phyloP scores from a whole-genome alignment of 2,888 invertebrate genomes.

The Amphipoea oculea region DNA sequence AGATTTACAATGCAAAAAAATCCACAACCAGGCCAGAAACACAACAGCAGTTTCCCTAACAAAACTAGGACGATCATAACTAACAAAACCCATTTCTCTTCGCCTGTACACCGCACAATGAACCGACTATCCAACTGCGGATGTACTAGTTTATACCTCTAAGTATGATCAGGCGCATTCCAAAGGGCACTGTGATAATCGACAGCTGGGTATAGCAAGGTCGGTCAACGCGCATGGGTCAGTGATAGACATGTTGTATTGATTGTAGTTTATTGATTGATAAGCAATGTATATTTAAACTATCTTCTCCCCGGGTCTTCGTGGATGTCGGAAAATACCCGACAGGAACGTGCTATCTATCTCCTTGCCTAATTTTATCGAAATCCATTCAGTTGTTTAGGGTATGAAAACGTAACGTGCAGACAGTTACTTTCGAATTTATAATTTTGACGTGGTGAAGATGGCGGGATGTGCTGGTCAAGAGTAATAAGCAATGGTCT shows the following conservation, averaged over 20 bases:
- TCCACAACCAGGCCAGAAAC: background rate
- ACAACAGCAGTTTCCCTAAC: constrained; percentile 24
- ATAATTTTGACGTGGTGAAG: too few relatives aligned
- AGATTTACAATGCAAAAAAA: constrained; percentile 37
- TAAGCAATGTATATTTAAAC: constrained; percentile 32
- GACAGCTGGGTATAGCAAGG: constrained; percentile 44
- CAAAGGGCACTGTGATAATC: constrained; percentile 62
- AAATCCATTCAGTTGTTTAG: too few relatives aligned
- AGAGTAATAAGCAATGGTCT: too few relatives aligned
- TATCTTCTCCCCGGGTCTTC: background rate
- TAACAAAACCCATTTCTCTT: constrained; percentile 34
- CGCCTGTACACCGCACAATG: constrained; percentile 52
- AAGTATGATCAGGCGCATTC: constrained; percentile 56
- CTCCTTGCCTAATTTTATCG: too few relatives aligned
- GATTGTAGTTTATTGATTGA: constrained; percentile 36
- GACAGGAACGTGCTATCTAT: background rate
- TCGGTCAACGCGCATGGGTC: constrained; percentile 23
- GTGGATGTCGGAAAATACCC: background rate
- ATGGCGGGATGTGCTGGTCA: too few relatives aligned
- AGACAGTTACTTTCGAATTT: too few relatives aligned
- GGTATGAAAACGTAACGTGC: too few relatives aligned
- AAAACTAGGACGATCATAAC: constrained; percentile 38
- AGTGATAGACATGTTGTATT: constrained; percentile 32
- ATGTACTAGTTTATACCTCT: constrained; percentile 52
- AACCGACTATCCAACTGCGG: constrained; percentile 53